Evolutionary conservation across 2,797 vertebrate species (phyloP).

Genomic region (Caiman crocodilus): DNA sequence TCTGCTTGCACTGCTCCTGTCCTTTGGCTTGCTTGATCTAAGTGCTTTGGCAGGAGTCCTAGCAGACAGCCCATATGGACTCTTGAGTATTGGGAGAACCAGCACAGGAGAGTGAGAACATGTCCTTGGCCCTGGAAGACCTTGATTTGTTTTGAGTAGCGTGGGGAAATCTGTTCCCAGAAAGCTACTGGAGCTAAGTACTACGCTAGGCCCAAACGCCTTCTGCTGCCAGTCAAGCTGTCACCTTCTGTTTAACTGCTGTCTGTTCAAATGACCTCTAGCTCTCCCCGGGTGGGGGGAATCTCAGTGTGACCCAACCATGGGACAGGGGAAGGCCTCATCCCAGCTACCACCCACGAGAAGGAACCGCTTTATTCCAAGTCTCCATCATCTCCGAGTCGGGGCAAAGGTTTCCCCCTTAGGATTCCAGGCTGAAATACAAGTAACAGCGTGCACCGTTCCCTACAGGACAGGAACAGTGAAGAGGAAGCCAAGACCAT

Average conservation of each 20-base stretch:
- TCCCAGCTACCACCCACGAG: slow-evolving; percentile 21
- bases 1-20: background rate
- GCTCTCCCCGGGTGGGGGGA: too few relatives aligned
- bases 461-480: slow-evolving; percentile 35
- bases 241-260: too few relatives aligned
- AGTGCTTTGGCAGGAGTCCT: background rate
- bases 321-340: background rate
- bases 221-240: background rate
- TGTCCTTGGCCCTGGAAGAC: slow-evolving; percentile 61
- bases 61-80: background rate
- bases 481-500: slow-evolving; percentile 36
- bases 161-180: slow-evolving; percentile 31
- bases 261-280: background rate
- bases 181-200: background rate
- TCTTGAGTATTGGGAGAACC: background rate
- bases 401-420: slow-evolving; percentile 44
- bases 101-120: slow-evolving; percentile 24
- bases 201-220: slow-evolving; percentile 8
- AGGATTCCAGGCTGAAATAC: slow-evolving; percentile 64
- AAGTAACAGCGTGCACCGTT: slow-evolving; percentile 65
- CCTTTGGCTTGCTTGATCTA: slow-evolving; percentile 12
- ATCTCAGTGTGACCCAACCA: background rate
- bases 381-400: slow-evolving; percentile 40
- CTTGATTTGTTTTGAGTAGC: slow-evolving; percentile 47
- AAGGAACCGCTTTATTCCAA: slow-evolving; percentile 53